Evolutionary conservation across 2,888 invertebrate genomes (phyloP).

Genomic region (Strigamia crassipes): DNA sequence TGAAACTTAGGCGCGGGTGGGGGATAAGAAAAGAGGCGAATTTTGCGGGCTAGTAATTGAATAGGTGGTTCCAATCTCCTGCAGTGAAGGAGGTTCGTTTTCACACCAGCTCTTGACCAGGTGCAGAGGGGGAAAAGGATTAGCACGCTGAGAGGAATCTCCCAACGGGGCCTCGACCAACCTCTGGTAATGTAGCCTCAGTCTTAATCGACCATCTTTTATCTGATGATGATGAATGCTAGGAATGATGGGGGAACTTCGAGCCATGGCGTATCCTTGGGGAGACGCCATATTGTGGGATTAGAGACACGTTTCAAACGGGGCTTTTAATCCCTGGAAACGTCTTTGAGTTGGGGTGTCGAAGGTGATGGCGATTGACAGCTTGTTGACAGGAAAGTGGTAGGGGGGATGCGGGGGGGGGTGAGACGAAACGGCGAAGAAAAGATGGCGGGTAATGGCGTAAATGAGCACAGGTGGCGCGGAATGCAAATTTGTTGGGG

Average conservation of each 20-base stretch:
- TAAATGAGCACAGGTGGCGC: not conserved
- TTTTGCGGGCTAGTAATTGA: not conserved
- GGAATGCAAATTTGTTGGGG: not conserved
- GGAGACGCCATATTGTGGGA: not conserved
- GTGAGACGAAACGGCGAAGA: not conserved
- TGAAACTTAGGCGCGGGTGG: not conserved
- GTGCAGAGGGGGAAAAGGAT: not conserved
- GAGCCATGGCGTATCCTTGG: too few relatives aligned
- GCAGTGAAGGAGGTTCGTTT: constrained; percentile 3
- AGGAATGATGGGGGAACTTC: too few relatives aligned
- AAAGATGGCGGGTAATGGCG: not conserved
- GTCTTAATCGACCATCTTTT: not conserved
- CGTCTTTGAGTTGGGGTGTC: constrained; percentile 4
- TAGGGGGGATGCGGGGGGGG: not conserved
- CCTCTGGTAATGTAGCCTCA: not conserved
- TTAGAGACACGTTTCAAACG: not conserved
- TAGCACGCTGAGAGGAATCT: not conserved
- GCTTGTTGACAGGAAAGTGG: constrained; percentile 22
- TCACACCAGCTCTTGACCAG: constrained; percentile 10
- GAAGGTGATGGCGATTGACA: constrained; percentile 29
- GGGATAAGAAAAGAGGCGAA: not conserved
- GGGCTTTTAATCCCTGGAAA: not conserved
- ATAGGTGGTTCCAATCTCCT: constrained; percentile 10
- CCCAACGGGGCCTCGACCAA: not conserved
- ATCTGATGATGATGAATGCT: too few relatives aligned